Percentiles rank a stretch among this genome's conserved stretches.
Evolutionary conservation across 2,797 vertebrate genomes (phyloP).

Genomic region (Pseudotriccus pelzelni): DNA sequence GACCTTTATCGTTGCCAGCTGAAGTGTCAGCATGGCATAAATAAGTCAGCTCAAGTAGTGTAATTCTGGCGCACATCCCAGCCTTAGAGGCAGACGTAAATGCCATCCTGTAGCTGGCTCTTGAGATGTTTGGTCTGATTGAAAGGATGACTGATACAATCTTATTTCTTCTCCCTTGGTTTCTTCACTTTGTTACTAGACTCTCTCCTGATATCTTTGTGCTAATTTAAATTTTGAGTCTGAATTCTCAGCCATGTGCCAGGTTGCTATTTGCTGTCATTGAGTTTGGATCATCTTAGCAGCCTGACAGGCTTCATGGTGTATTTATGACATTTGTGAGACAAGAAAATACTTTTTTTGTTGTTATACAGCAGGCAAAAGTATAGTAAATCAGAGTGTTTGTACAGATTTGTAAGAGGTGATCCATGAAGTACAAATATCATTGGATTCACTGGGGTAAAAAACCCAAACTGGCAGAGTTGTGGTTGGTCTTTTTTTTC

Average conservation of each 20-base stretch:
- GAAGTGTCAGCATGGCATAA: conserved; percentile 24
- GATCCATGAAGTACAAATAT: not conserved
- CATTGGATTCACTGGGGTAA: not conserved
- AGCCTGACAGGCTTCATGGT: not conserved
- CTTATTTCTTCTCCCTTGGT: not conserved
- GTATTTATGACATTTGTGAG: not conserved
- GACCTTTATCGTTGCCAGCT: not conserved
- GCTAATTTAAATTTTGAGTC: conserved; percentile 2
- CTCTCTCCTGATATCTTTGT: not conserved
- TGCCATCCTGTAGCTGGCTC: conserved; percentile 4
- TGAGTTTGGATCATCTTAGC: not conserved
- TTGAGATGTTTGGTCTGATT: not conserved
- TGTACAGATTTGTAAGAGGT: not conserved
- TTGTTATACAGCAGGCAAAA: not conserved
- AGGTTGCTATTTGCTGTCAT: conserved; percentile 5
- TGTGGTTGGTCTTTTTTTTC: not conserved
- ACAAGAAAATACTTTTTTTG: not conserved
- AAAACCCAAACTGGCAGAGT: not conserved
- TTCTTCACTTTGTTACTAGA: conserved; percentile 15
- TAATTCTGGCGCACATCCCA: conserved; percentile 32
- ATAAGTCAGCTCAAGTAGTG: conserved; percentile 4
- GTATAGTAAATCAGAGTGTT: not conserved
- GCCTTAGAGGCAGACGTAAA: not conserved
- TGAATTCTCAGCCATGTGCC: not conserved
- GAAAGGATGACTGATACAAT: not conserved